A percentile compares a stretch with the other conserved stretches of the same genome.
Evolutionary conservation across 2,797 vertebrate species (phyloP).

Genomic region (Uromys caudimaculatus): DNA sequence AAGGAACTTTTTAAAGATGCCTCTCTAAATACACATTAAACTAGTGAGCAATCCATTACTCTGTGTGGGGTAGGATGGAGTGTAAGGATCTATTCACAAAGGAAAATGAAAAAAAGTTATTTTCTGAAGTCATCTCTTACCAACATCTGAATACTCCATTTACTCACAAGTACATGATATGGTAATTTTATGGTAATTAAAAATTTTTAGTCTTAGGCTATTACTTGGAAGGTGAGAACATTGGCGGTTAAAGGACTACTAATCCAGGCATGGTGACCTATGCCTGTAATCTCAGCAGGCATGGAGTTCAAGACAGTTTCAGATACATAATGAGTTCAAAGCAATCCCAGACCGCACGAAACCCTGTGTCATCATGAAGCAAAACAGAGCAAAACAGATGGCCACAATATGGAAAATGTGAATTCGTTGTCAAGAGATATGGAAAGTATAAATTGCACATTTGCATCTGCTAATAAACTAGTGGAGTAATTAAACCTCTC

Average conservation of each 20-base stretch:
- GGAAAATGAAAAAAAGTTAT: constrained; percentile 38
- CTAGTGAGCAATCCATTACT: background rate
- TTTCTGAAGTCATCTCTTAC: constrained; percentile 8
- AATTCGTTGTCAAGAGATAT: background rate
- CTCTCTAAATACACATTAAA: background rate
- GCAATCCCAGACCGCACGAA: background rate
- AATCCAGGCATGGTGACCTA: background rate
- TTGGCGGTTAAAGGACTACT: background rate
- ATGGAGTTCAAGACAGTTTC: background rate
- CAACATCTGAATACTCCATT: constrained; percentile 7
- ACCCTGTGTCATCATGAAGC: background rate
- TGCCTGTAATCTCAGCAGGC: background rate
- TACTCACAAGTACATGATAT: background rate
- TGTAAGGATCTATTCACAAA: background rate
- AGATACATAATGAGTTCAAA: background rate
- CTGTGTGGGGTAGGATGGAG: background rate
- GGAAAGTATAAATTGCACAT: background rate
- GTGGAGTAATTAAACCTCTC: background rate
- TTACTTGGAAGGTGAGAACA: background rate
- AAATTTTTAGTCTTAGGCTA: constrained; percentile 38
- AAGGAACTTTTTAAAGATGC: background rate
- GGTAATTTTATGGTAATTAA: constrained; percentile 20
- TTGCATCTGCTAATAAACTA: background rate
- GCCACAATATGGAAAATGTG: background rate
- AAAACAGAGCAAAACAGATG: background rate